phyloP scores from a whole-genome alignment of 2,113 vertebrate species.

The Dinomys branickii region DNA sequence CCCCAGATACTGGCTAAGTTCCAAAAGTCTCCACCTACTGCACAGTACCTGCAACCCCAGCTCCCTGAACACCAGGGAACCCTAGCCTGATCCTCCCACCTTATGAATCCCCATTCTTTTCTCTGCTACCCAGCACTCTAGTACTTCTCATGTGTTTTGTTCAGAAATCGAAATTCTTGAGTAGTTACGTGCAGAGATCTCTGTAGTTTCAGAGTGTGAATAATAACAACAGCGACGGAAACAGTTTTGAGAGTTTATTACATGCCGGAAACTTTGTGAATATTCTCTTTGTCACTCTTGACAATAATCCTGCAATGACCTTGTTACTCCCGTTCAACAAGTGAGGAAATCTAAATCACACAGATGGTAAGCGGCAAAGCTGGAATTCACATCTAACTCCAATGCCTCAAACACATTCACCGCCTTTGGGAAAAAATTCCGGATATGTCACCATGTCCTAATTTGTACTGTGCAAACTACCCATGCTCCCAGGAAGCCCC shows the following conservation, averaged over 20 bases:
- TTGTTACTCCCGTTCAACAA: not conserved
- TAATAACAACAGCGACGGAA: not conserved
- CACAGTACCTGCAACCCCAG: not conserved
- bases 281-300: not conserved
- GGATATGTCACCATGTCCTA: not conserved
- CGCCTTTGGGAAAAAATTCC: not conserved
- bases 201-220: not conserved
- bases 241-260: not conserved
- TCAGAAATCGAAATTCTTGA: constrained; percentile 39
- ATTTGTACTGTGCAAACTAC: not conserved
- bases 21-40: not conserved
- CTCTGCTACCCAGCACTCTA: not conserved
- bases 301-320: not conserved
- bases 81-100: not conserved
- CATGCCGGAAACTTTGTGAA: not conserved
- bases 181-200: not conserved
- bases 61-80: not conserved
- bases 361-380: not conserved
- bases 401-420: not conserved
- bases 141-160: not conserved
- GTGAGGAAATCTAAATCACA: not conserved
- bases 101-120: too few relatives aligned
- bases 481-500: not conserved
- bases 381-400: not conserved
- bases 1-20: not conserved